Percentiles rank a stretch among this genome's conserved stretches.
Evolutionary conservation across 2,888 invertebrate species (phyloP).

Genomic region (Leptinotarsa peninsularis): DNA sequence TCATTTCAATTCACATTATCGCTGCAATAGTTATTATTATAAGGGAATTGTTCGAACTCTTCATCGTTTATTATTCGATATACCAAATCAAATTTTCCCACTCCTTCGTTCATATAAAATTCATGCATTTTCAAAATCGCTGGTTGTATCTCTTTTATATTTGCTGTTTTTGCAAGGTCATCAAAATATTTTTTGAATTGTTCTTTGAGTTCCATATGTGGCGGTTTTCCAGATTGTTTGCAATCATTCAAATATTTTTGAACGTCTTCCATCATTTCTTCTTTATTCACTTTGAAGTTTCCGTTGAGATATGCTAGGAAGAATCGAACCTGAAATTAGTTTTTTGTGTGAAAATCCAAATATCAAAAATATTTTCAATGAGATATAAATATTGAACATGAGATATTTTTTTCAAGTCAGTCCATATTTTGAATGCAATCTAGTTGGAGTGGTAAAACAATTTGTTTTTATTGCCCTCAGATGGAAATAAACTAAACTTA

Average conservation of each 20-base stretch:
- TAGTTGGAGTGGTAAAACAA: too few relatives aligned
- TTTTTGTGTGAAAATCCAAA: too few relatives aligned
- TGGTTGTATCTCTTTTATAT: conserved; percentile 6
- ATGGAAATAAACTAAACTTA: too few relatives aligned
- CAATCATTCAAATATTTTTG: not conserved
- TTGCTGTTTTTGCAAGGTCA: conserved; percentile 9
- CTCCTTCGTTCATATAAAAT: not conserved
- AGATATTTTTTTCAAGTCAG: too few relatives aligned
- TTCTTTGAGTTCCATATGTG: not conserved
- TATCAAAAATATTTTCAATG: too few relatives aligned
- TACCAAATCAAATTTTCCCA: conserved; percentile 12
- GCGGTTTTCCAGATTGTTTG: conserved; percentile 5
- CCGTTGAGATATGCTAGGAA: conserved; percentile 63
- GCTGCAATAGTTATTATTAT: conserved; percentile 1
- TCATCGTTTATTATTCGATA: conserved; percentile 22
- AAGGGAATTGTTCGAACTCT: conserved; percentile 9
- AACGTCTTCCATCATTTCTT: conserved; percentile 11
- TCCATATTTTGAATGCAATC: too few relatives aligned
- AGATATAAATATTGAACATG: too few relatives aligned
- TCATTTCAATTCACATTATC: not conserved
- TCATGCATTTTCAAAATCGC: conserved; percentile 10
- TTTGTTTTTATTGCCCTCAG: too few relatives aligned
- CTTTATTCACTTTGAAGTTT: not conserved
- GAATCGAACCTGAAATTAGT: conserved; percentile 70
- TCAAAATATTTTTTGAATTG: not conserved